phyloP scores from a whole-genome alignment of 1,140 invertebrate species.

The Lysiphlebus fabarum region DNA sequence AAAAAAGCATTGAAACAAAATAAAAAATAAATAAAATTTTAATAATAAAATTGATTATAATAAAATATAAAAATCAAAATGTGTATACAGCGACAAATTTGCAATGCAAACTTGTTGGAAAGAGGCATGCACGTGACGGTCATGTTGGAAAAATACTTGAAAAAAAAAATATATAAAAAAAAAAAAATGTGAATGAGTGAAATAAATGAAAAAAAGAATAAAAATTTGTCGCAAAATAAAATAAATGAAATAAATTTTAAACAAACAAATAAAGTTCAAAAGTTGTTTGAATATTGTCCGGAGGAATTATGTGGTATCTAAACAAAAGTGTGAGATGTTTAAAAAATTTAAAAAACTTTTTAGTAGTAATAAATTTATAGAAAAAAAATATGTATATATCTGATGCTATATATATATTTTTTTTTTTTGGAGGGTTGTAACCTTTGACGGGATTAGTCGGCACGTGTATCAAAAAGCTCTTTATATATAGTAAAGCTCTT shows the following conservation, averaged over 20 bases:
- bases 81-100: conserved; percentile 22
- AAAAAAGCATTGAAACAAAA: no score
- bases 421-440: neutral
- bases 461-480: conserved; percentile 8
- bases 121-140: no score
- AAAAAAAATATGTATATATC: no score
- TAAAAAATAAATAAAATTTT: no score
- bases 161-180: neutral
- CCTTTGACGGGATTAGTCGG: conserved; percentile 15
- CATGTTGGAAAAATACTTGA: neutral
- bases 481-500: conserved; percentile 8
- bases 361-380: no score
- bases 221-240: neutral
- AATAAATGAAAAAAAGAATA: neutral
- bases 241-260: neutral
- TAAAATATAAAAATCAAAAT: conserved; percentile 23
- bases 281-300: no score
- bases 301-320: no score
- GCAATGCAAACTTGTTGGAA: conserved; percentile 28
- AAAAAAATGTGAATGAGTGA: conserved; percentile 1
- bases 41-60: neutral
- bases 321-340: no score
- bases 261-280: neutral
- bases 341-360: no score
- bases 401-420: no score